A percentile compares a stretch with the other conserved stretches of the same genome.
Evolutionary conservation across 2,888 invertebrate species (phyloP).

Genomic region (Noctua comes): DNA sequence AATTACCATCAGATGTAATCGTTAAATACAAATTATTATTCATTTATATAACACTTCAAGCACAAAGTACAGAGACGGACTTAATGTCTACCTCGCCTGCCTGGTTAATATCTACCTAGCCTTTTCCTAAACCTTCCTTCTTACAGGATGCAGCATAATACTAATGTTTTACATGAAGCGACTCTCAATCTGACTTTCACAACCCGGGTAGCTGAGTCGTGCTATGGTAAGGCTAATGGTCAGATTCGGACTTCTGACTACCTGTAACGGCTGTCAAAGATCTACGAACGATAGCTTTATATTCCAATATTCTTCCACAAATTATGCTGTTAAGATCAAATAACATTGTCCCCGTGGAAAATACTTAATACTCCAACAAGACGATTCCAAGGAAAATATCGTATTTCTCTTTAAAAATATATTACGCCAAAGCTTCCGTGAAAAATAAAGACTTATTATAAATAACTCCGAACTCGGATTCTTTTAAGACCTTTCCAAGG

Average conservation of each 20-base stretch:
- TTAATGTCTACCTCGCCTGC: too few relatives aligned
- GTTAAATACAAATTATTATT: neutral
- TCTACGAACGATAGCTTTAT: neutral
- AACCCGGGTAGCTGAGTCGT: neutral
- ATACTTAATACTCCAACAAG: conserved; percentile 2
- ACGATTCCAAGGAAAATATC: conserved; percentile 18
- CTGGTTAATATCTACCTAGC: neutral
- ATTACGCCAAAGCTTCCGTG: conserved; percentile 6
- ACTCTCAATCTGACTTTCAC: neutral
- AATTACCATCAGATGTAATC: neutral
- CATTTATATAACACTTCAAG: too few relatives aligned
- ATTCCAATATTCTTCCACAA: neutral
- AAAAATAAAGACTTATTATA: conserved; percentile 42
- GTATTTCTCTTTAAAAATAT: conserved; percentile 25
- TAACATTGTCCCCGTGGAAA: neutral
- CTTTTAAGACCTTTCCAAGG: conserved; percentile 43
- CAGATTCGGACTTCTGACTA: neutral
- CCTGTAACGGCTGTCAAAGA: neutral
- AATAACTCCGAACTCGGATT: conserved; percentile 33
- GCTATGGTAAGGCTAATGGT: neutral
- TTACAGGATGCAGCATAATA: neutral
- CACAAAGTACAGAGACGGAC: too few relatives aligned
- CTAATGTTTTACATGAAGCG: neutral
- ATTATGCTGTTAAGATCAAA: neutral
- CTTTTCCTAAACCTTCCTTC: neutral